These are phyloP conservation scores for Drosophila bifasciata DNA, from an alignment of 1,140 invertebrate species.

Conservation along the genomic window DNA sequence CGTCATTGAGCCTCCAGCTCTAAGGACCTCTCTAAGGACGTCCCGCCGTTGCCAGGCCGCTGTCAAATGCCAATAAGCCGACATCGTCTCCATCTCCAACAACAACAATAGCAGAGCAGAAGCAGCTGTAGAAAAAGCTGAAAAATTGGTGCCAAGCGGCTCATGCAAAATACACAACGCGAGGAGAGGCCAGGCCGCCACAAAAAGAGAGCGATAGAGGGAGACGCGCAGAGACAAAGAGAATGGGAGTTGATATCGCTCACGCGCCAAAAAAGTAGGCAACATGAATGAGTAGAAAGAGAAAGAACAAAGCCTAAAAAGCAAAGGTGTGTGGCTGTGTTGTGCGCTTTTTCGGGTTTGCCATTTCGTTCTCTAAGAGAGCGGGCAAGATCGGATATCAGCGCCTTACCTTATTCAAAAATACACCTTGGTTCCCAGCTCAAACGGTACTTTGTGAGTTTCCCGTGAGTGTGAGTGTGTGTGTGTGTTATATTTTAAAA, in stretches of 20 bases:
- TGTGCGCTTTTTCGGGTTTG: too few relatives aligned
- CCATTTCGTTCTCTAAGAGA: too few relatives aligned
- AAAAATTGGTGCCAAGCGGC: conserved; percentile 53
- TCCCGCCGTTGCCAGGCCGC: conserved; percentile 49
- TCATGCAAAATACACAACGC: conserved; percentile 41
- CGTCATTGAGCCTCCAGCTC: conserved; percentile 33
- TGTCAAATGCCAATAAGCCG: conserved; percentile 60
- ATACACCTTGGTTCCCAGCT: conserved; percentile 26
- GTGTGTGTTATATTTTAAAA: conserved; percentile 41
- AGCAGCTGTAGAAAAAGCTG: conserved; percentile 3
- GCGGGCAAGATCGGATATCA: too few relatives aligned
- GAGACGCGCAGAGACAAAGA: background rate
- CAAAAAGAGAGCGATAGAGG: background rate
- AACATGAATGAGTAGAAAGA: conserved; percentile 14
- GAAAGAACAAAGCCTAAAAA: background rate
- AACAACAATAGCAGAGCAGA: conserved; percentile 26
- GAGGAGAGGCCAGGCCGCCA: conserved; percentile 5
- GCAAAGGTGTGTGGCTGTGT: background rate
- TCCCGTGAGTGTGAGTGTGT: conserved; percentile 1
- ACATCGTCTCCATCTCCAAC: conserved; percentile 51
- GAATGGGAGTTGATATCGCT: background rate
- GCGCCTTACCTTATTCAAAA: background rate
- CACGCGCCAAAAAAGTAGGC: conserved; percentile 48
- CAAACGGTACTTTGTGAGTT: conserved; percentile 37
- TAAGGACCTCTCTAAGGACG: conserved; percentile 58